Conservation (phyloP, 2,797 vertebrate genomes). For the Emys orbicularis region DNA sequence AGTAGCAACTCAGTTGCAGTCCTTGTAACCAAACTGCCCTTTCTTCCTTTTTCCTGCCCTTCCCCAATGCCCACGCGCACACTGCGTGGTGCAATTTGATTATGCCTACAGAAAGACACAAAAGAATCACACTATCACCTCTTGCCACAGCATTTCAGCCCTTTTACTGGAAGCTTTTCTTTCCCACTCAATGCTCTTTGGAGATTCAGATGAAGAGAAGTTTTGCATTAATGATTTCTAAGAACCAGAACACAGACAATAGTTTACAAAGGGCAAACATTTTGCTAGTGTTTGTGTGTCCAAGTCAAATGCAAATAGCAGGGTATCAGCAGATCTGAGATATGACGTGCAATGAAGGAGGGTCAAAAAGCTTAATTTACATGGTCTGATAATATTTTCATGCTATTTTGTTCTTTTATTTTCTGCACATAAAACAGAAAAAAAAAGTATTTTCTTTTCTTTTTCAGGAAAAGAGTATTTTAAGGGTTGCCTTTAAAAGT, state of each 20-base stretch:
- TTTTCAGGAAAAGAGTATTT: neutral
- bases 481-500: slow-evolving; percentile 17
- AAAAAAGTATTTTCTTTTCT: neutral
- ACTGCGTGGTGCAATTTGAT: neutral
- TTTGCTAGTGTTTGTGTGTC: slow-evolving; percentile 14
- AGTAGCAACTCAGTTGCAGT: neutral
- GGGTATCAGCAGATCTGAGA: neutral
- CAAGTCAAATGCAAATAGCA: slow-evolving; percentile 40
- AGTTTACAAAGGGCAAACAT: neutral
- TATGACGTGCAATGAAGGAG: neutral
- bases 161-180: neutral
- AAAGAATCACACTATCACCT: neutral
- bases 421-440: neutral
- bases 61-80: neutral
- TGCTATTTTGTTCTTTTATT: neutral
- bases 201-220: neutral
- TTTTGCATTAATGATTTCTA: slow-evolving; percentile 24
- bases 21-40: neutral
- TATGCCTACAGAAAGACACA: neutral
- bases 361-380: neutral
- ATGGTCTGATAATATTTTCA: neutral
- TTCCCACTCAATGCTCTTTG: neutral
- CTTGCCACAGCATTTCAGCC: neutral
- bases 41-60: neutral
- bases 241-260: neutral